phyloP scores from a whole-genome alignment of 2,797 vertebrate species.

The Gymnoscopelus braueri region DNA sequence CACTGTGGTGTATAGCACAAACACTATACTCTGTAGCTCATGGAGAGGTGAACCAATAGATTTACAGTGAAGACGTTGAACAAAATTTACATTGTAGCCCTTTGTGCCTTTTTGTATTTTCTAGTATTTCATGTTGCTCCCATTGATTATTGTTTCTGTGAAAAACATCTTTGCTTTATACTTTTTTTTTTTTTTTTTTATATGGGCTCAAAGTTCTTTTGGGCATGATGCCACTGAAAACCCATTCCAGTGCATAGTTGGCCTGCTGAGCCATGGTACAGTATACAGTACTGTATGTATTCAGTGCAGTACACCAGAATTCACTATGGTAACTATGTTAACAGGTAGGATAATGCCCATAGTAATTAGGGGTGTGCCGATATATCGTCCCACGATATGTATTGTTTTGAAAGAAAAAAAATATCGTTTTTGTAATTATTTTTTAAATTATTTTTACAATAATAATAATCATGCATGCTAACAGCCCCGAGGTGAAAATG shows the following conservation, averaged over 20 bases:
- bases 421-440: too few species aligned
- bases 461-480: too few species aligned
- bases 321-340: slow-evolving; percentile 68
- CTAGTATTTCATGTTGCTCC: neutral
- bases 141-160: neutral
- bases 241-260: slow-evolving; percentile 7
- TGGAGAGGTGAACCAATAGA: neutral
- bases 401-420: too few species aligned
- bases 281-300: neutral
- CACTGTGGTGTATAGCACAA: slow-evolving; percentile 31
- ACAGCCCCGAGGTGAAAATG: too few species aligned
- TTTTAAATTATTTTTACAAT: too few species aligned
- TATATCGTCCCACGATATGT: too few species aligned
- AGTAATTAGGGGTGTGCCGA: too few species aligned
- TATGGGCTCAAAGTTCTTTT: neutral
- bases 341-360: slow-evolving; percentile 72
- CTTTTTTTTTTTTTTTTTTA: slow-evolving; percentile 2
- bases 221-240: neutral
- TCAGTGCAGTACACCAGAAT: slow-evolving; percentile 43
- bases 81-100: neutral
- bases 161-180: slow-evolving; percentile 8
- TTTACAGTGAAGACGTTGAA: neutral
- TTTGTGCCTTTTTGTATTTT: neutral
- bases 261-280: neutral
- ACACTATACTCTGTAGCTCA: slow-evolving; percentile 1